phyloP scores from a whole-genome alignment of 2,113 vertebrate species.

The Chauna torquata region DNA sequence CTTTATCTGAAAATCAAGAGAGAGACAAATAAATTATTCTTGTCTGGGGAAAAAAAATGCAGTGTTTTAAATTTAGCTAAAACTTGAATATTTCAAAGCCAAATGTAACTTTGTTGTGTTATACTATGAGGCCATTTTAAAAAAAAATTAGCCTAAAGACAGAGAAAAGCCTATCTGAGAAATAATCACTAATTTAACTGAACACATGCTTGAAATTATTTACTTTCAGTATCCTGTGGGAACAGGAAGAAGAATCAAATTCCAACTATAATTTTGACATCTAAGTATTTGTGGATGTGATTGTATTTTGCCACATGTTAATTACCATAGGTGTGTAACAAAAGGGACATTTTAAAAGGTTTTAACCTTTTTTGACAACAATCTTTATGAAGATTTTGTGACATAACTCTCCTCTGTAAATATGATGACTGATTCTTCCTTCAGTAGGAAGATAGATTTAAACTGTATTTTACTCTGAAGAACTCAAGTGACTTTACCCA shows the following conservation, averaged over 20 bases:
- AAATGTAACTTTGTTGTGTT: neutral
- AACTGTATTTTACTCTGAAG: neutral
- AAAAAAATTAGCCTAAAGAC: neutral
- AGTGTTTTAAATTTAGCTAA: neutral
- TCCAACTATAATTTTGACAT: conserved; percentile 34
- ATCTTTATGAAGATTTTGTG: neutral
- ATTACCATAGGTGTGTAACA: conserved; percentile 6
- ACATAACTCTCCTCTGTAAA: neutral
- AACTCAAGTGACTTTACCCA: neutral
- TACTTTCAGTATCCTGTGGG: neutral
- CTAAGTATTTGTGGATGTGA: conserved; percentile 13
- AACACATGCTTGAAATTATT: neutral
- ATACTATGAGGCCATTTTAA: neutral
- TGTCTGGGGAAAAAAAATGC: neutral
- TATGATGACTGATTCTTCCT: conserved; percentile 11
- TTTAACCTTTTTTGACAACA: conserved; percentile 13
- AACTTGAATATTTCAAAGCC: neutral
- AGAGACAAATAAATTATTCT: neutral
- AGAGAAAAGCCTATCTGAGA: neutral
- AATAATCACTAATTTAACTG: neutral
- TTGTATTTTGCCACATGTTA: conserved; percentile 35
- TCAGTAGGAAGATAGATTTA: conserved; percentile 16
- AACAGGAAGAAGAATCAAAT: conserved; percentile 28
- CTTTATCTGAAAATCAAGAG: neutral
- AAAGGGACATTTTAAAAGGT: neutral